phyloP scores from a whole-genome alignment of 2,888 invertebrate species.

The Carabus problematicus region DNA sequence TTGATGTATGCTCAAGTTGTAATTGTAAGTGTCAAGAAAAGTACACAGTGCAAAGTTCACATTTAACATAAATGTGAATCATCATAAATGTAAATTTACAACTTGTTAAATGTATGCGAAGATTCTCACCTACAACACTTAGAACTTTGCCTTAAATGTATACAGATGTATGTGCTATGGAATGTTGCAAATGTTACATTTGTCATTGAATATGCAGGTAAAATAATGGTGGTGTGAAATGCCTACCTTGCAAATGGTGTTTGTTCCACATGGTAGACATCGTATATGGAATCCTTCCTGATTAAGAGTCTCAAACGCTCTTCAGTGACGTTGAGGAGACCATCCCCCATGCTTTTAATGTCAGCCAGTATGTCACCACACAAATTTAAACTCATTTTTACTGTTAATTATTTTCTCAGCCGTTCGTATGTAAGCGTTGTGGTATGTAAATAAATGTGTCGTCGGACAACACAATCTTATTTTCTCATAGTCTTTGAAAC shows the following conservation, averaged over 20 bases:
- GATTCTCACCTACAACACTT: too few species aligned
- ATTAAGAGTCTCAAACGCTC: conserved; percentile 72
- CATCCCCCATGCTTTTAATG: conserved; percentile 70
- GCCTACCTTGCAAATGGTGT: conserved; percentile 84
- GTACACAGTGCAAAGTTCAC: background rate
- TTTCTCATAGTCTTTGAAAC: conserved; percentile 1
- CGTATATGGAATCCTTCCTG: conserved; percentile 76
- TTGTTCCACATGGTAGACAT: conserved; percentile 81
- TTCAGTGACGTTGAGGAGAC: conserved; percentile 75
- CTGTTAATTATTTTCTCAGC: conserved; percentile 53
- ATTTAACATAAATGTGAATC: too few species aligned
- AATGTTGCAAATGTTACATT: too few species aligned
- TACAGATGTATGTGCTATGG: too few species aligned
- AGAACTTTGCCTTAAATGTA: too few species aligned
- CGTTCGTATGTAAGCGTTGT: conserved; percentile 1
- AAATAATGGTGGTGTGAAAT: conserved; percentile 28
- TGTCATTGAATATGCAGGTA: too few species aligned
- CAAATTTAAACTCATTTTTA: conserved; percentile 61
- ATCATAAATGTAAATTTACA: too few species aligned
- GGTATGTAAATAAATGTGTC: too few species aligned
- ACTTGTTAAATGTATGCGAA: too few species aligned
- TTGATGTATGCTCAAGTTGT: background rate
- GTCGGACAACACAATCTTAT: conserved; percentile 18
- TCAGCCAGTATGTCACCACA: conserved; percentile 65
- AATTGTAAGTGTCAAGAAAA: conserved; percentile 7